Evolutionary conservation across 2,797 vertebrate species (phyloP).

Genomic region (Labeo calbasu): DNA sequence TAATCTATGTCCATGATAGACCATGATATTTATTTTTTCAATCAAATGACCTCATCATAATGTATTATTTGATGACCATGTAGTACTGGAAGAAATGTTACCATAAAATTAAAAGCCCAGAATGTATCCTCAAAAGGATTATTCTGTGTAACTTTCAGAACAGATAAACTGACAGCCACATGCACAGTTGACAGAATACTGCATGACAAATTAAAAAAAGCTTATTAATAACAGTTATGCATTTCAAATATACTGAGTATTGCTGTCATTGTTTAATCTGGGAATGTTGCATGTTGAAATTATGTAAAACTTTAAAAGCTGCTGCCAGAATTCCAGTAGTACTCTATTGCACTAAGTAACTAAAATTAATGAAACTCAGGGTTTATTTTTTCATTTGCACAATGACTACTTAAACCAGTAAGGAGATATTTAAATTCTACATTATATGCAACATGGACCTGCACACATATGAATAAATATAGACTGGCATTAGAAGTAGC

Average conservation of each 20-base stretch:
- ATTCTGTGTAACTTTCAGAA: not conserved
- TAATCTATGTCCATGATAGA: not conserved
- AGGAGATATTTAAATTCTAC: not conserved
- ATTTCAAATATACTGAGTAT: not conserved
- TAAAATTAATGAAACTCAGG: constrained; percentile 10
- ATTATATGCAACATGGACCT: not conserved
- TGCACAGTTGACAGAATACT: not conserved
- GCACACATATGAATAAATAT: constrained; percentile 3
- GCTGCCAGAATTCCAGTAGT: constrained; percentile 1
- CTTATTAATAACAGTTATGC: not conserved
- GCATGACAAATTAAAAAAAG: constrained; percentile 4
- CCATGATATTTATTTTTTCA: not conserved
- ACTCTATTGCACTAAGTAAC: constrained; percentile 1
- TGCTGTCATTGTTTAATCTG: constrained; percentile 2
- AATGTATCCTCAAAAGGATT: constrained; percentile 1
- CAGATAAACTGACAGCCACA: not conserved
- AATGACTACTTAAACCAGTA: constrained; percentile 5
- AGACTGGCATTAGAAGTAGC: constrained; percentile 8
- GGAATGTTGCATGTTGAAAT: constrained; percentile 5
- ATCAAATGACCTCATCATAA: constrained; percentile 1
- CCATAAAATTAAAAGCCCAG: not conserved
- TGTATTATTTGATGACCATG: not conserved
- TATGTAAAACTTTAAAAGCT: not conserved
- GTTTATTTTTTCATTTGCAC: constrained; percentile 20
- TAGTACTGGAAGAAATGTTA: not conserved